Evolutionary conservation across 1,140 invertebrate genomes (phyloP).

Genomic region (Neotoxoptera formosana): DNA sequence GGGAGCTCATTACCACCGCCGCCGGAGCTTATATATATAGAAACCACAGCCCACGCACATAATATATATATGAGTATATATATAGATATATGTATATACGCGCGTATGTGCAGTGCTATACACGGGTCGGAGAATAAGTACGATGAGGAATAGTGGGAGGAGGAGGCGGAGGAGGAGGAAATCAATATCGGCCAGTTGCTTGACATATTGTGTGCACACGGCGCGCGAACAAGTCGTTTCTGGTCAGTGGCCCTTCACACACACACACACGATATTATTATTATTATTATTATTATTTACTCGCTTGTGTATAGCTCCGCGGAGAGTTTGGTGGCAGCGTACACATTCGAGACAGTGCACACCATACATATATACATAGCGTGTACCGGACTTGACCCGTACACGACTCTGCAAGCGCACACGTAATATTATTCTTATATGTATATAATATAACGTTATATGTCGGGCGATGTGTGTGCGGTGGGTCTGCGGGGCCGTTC

Average conservation of each 20-base stretch:
- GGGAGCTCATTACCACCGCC: constrained; percentile 35
- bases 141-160: background rate
- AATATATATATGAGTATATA: background rate
- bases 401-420: background rate
- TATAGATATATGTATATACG: background rate
- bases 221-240: constrained; percentile 15
- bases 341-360: background rate
- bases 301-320: background rate
- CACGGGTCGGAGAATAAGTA: background rate
- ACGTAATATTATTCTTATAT: background rate
- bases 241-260: constrained; percentile 9
- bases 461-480: background rate
- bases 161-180: background rate
- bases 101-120: background rate
- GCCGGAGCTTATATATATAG: constrained; percentile 16
- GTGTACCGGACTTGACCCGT: background rate
- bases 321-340: background rate
- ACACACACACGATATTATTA: background rate
- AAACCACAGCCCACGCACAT: background rate
- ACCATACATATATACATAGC: background rate
- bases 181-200: constrained; percentile 50
- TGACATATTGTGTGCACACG: constrained; percentile 47
- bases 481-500: background rate
- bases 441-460: background rate
- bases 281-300: background rate